These are phyloP conservation scores for Daubentonia madagascariensis DNA, from an alignment of 2,113 vertebrate species.

Conservation along the genomic window DNA sequence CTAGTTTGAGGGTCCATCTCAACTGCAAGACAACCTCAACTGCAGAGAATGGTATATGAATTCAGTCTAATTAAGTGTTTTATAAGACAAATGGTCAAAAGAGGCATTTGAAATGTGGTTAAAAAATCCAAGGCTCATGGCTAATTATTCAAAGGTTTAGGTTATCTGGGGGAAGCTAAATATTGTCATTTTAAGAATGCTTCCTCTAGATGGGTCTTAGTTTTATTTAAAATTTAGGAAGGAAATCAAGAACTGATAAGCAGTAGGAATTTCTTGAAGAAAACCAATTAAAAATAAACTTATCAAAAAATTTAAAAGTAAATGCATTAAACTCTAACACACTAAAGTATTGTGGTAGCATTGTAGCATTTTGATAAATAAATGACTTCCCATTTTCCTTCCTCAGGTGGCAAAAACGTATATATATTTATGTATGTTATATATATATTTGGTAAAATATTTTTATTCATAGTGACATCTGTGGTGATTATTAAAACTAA, in stretches of 20 bases:
- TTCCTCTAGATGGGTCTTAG: conserved; percentile 34
- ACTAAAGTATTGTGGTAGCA: background rate
- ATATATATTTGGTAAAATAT: background rate
- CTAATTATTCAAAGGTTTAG: conserved; percentile 50
- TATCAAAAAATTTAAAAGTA: background rate
- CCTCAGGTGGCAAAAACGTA: background rate
- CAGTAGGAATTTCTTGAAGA: background rate
- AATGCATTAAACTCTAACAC: background rate
- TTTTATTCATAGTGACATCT: background rate
- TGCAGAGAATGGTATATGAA: background rate
- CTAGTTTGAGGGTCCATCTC: background rate
- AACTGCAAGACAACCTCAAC: background rate
- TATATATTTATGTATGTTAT: background rate
- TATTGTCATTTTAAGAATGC: conserved; percentile 64
- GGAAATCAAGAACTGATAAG: conserved; percentile 57
- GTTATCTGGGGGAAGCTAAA: conserved; percentile 48
- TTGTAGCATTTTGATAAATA: background rate
- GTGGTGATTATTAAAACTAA: background rate
- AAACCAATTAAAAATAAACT: background rate
- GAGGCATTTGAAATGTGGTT: background rate
- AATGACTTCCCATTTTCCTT: background rate
- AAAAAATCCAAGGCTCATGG: background rate
- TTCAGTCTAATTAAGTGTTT: background rate
- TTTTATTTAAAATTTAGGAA: conserved; percentile 65
- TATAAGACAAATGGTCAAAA: background rate